Percentiles rank a stretch among this genome's conserved stretches.
Conservation (phyloP, 2,113 vertebrate genomes). For the Varanus salvator region DNA sequence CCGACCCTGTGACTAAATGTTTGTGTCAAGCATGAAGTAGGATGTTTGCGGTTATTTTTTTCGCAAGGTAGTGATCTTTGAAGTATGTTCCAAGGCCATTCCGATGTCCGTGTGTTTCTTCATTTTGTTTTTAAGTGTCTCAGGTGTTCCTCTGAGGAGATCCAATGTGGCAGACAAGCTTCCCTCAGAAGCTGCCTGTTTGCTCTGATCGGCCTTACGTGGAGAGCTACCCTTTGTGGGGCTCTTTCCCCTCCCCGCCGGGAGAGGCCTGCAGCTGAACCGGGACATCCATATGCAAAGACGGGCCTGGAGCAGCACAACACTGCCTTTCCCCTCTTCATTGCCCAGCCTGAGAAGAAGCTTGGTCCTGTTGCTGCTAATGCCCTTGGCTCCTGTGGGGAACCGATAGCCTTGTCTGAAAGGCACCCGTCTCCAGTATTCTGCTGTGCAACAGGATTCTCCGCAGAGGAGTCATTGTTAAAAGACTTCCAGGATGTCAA, state of each 20-base stretch:
- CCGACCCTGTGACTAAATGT: background rate
- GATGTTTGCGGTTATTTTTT: background rate
- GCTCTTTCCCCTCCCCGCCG: background rate
- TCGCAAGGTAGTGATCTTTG: background rate
- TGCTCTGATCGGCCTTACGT: no score
- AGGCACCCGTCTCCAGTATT: background rate
- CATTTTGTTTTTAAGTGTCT: background rate
- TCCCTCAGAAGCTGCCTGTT: background rate
- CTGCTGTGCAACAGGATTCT: background rate
- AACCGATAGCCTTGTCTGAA: background rate
- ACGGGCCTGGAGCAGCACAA: background rate
- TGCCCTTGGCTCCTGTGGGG: background rate
- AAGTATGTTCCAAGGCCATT: background rate
- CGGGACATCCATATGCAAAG: background rate
- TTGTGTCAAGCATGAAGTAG: background rate
- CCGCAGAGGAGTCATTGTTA: background rate
- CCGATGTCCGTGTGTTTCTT: background rate
- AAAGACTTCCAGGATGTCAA: background rate
- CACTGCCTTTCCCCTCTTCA: background rate
- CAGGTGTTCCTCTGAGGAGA: background rate
- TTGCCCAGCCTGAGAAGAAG: background rate
- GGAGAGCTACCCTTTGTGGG: no score
- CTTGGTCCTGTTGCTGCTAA: background rate
- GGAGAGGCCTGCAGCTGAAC: background rate
- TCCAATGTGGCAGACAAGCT: background rate